Percentiles rank a stretch among this genome's conserved stretches.
Conservation (phyloP, 2,113 vertebrate species). For the Trichomycterus rosablanca region DNA sequence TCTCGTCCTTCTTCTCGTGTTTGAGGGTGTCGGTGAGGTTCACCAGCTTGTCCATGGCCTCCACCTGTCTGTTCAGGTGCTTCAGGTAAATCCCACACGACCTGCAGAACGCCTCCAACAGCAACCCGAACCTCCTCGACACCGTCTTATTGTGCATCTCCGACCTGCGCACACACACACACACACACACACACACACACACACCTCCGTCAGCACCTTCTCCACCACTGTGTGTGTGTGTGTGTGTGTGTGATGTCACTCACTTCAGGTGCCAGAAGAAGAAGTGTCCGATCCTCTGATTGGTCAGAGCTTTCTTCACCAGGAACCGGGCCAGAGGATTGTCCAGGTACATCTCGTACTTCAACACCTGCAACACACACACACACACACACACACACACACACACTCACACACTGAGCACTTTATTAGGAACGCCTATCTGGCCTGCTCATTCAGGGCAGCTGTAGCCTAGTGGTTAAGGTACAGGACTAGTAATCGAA, state of each 20-base stretch:
- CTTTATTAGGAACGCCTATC: too few relatives aligned
- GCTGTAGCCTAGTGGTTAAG: too few relatives aligned
- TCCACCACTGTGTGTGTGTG: too few relatives aligned
- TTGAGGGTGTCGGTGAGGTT: conserved; percentile 72
- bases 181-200: conserved; percentile 1
- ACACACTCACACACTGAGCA: too few relatives aligned
- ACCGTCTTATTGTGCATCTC: conserved; percentile 67
- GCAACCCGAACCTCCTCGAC: conserved; percentile 57
- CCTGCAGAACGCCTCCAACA: conserved; percentile 63
- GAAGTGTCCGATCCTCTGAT: conserved; percentile 61
- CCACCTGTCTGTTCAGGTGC: conserved; percentile 67
- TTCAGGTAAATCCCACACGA: conserved; percentile 66
- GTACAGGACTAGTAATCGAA: too few relatives aligned
- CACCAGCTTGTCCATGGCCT: conserved; percentile 76
- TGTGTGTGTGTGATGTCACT: conserved; percentile 10
- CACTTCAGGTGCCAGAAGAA: conserved; percentile 65
- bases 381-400: conserved; percentile 14
- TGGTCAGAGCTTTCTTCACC: conserved; percentile 61
- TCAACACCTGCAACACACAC: conserved; percentile 49
- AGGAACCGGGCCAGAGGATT: conserved; percentile 66
- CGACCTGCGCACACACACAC: conserved; percentile 44
- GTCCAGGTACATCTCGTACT: conserved; percentile 63
- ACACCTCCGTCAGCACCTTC: background rate
- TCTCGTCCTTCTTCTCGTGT: conserved; percentile 75
- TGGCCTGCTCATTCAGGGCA: too few relatives aligned